Evolutionary conservation across 2,888 invertebrate genomes (phyloP).

Genomic region (Chloroclystis v-ata): DNA sequence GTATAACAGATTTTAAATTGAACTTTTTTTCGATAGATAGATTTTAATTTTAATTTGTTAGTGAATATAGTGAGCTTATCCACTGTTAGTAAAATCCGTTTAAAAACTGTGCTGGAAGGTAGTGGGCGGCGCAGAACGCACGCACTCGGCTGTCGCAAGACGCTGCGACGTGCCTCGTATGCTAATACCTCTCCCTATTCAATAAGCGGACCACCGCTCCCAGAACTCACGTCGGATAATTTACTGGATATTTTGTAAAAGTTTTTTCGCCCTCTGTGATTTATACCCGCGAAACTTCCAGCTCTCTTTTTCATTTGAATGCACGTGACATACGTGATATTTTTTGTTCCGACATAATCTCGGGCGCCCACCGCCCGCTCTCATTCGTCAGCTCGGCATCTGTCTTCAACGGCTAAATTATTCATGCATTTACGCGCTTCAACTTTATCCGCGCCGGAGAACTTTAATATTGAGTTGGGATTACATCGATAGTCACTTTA

Average conservation of each 20-base stretch:
- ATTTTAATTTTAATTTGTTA: too few species aligned
- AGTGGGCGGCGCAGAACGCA: conserved; percentile 13
- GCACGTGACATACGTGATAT: conserved; percentile 77
- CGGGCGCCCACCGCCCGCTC: conserved; percentile 57
- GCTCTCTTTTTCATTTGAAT: conserved; percentile 78
- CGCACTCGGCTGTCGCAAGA: conserved; percentile 44
- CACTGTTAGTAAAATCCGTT: too few species aligned
- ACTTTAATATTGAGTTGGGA: conserved; percentile 64
- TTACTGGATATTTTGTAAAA: conserved; percentile 79
- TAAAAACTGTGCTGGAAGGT: too few species aligned
- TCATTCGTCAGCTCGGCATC: conserved; percentile 69
- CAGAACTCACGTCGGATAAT: conserved; percentile 78
- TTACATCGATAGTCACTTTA: conserved; percentile 67
- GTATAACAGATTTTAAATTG: too few species aligned
- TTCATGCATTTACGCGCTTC: conserved; percentile 73
- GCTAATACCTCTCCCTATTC: conserved; percentile 74
- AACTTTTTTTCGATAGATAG: too few species aligned
- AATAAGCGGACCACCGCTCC: conserved; percentile 77
- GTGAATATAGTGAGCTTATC: too few species aligned
- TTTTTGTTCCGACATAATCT: conserved; percentile 74
- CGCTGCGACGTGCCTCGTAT: conserved; percentile 71
- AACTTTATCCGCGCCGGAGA: conserved; percentile 58
- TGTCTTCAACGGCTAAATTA: conserved; percentile 70
- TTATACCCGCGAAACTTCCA: conserved; percentile 76
- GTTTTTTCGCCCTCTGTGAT: conserved; percentile 77